phyloP scores from a whole-genome alignment of 1,140 invertebrate genomes.

The Drosophila santomea region DNA sequence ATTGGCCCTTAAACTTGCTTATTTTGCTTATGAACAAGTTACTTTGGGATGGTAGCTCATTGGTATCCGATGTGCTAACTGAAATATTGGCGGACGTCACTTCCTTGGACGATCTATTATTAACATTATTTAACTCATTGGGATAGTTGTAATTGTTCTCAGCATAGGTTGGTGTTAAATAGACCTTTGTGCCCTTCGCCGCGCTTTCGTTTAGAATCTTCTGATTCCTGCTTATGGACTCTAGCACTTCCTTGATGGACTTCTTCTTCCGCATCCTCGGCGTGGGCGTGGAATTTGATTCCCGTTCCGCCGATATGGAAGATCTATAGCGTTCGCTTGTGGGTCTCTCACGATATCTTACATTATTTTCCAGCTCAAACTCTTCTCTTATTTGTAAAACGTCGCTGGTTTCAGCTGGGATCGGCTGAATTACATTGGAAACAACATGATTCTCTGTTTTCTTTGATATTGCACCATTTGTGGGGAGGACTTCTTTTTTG shows the following conservation, averaged over 20 bases:
- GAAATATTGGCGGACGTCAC: constrained; percentile 38
- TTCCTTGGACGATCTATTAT: constrained; percentile 16
- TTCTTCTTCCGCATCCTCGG: constrained; percentile 45
- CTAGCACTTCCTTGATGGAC: constrained; percentile 83
- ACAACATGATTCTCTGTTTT: constrained; percentile 2
- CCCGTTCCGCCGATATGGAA: constrained; percentile 3
- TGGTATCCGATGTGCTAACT: background rate
- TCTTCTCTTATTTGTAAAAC: constrained; percentile 29
- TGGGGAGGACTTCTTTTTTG: background rate
- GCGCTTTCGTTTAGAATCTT: constrained; percentile 74
- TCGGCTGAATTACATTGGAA: background rate
- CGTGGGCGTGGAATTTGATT: constrained; percentile 14
- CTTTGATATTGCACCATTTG: constrained; percentile 12
- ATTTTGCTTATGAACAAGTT: constrained; percentile 71
- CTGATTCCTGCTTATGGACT: constrained; percentile 83
- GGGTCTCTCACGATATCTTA: background rate
- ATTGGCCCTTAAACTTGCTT: constrained; percentile 63
- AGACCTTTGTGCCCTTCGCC: constrained; percentile 59
- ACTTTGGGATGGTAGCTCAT: constrained; percentile 23
- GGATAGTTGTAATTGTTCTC: constrained; percentile 28
- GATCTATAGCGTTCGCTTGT: background rate
- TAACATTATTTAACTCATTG: constrained; percentile 31
- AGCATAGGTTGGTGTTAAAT: constrained; percentile 47
- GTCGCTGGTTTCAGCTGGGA: background rate
- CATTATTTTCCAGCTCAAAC: constrained; percentile 22